Base-by-base conservation (phyloP, 2,888 invertebrate genomes). In the Hemicrepidius hirtus region DNA sequence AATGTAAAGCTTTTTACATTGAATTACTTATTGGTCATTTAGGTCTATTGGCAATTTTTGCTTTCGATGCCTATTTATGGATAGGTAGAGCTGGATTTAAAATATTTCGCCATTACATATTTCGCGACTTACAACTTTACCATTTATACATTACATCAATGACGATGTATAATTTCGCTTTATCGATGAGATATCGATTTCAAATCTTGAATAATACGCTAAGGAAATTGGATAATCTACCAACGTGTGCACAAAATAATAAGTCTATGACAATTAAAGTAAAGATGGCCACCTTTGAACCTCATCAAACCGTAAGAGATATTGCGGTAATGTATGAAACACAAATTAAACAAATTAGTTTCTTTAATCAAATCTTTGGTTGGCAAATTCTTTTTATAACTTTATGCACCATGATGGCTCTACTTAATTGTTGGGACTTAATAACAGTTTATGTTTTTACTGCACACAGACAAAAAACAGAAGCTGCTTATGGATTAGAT, bases 51-150 rank as follows among this genome's bases (percentile, higher is more conserved):
- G 1, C 9, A 0, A 12, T 57, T n/a, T 44, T 67, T 44, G 21
- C n/a, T 9, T 28, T 13, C 16, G 67, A 67, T 9, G 67, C 20
- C 20, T 67, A 67, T 16, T 41, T 67, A 16, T 67, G 67, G 67
- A 18, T 24, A 28, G n/a, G 9, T 4, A 16, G 13, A n/a, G 12
- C 41, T 1, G 67, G 67, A 1, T 24, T 37, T 2, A 13, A 12
- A 16, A 6, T 20, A 10, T 67, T 57, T 16, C 55, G 53, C 10
- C 4, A 13, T 20, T 67, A 67, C 28, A 12, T 67, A n/a, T 57
- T 67, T 20, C 13, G 67, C 2, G 10, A 53, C 37, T 12, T 57
- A 6, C 24, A 57, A 44, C 3, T 32, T 13, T 67, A 67, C 24
- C 18, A 41, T 1, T 13, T 41, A 6, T 59, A 21, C 35, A 41